Base-by-base conservation (phyloP, 1,140 invertebrate species). In the Heliconius hewitsoni region DNA sequence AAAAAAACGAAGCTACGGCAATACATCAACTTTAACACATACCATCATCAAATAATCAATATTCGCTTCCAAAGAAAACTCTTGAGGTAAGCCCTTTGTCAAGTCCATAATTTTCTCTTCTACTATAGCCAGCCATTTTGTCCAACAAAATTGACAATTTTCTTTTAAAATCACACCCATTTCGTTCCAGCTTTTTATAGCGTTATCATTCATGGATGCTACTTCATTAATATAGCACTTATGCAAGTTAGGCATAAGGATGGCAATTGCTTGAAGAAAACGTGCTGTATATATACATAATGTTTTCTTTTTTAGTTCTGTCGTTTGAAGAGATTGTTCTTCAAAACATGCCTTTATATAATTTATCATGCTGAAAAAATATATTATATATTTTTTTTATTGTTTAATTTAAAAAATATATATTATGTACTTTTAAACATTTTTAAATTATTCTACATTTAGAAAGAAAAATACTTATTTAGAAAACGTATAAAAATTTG, bases 181-280 rank as follows among this genome's bases (percentile, higher is more conserved):
- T 23, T 95, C 94, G 77, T 96, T 95, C 97, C 97, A 97, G 73
- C 96, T 95, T 27, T 95, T 91, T 34, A 89, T 60, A 1, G 87
- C 86, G 37, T 77, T 82, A 6, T 92, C 87, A 27, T 93, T 90
- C 1, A 86, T 39, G 8, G 87, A 76, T 9, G 87, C n/a, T n/a
- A 39, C 83, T 70, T 95, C 93, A 16, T 95, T 95, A 30, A 96
- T 96, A 82, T 97, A 97, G 85, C 96, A 97, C 66, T 96, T 96
- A 70, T 96, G 96, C 50, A 97, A 93, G 87, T 96, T 95, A 1
- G 95, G 95, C 85, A 96, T 97, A 46, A 97, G 91, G 72, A 93
- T 90, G 2, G 95, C 95, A 19, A 96, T 84, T 0, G 97, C 96
- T 88, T 96, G 95, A 0, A 96, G 88, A 87, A 97, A 95, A 81